phyloP scores from a whole-genome alignment of 2,888 invertebrate species.

The Pilophorus perplexus region DNA sequence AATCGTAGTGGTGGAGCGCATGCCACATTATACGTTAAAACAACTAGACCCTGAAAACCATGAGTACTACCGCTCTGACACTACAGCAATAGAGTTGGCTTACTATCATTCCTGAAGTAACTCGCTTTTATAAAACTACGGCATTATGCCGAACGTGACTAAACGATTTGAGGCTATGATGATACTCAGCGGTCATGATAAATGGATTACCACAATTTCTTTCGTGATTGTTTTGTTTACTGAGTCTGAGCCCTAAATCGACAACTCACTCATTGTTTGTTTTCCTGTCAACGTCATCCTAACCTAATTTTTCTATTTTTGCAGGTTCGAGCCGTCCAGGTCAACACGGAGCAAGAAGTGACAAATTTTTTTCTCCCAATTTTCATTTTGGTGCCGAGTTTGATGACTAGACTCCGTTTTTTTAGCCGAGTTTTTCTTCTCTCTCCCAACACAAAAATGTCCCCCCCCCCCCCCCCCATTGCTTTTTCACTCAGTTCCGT shows the following conservation, averaged over 20 bases:
- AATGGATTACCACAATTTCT: constrained; percentile 29
- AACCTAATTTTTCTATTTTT: not conserved
- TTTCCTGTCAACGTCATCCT: not conserved
- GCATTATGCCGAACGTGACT: too few species aligned
- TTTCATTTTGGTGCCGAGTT: constrained; percentile 14
- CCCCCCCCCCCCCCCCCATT: not conserved
- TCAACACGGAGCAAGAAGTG: constrained; percentile 32
- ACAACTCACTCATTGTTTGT: not conserved
- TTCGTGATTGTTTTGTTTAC: constrained; percentile 21
- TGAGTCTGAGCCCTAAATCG: constrained; percentile 29
- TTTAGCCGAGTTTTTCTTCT: too few species aligned
- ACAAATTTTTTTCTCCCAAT: constrained; percentile 11
- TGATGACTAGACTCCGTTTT: not conserved
- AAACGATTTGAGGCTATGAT: not conserved
- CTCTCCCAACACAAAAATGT: too few species aligned
- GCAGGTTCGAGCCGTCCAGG: constrained; percentile 27
- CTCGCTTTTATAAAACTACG: too few species aligned
- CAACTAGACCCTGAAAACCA: too few species aligned
- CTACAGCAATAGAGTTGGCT: too few species aligned
- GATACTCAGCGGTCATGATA: not conserved
- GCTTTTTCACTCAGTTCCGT: not conserved
- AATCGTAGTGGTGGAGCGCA: too few species aligned
- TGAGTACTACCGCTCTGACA: too few species aligned
- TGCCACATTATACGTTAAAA: too few species aligned
- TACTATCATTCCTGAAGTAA: too few species aligned